Percentiles rank a stretch among this genome's conserved stretches.
phyloP scores from a whole-genome alignment of 2,888 invertebrate genomes.

The Scaptomyza polygonia region DNA sequence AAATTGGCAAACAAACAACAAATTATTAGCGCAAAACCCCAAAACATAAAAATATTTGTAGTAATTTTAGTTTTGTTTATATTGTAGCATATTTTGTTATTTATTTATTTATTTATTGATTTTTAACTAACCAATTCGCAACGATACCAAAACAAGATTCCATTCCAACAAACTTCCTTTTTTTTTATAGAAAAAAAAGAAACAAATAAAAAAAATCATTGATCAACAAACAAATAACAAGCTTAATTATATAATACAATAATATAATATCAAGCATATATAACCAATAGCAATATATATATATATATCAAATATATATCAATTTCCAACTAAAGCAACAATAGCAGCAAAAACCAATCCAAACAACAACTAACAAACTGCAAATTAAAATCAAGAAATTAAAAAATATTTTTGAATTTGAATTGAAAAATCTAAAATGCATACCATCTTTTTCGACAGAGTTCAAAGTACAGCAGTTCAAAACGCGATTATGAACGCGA shows the following conservation, averaged over 20 bases:
- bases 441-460: conserved; percentile 85
- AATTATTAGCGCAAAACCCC: background rate
- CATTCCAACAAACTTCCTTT: background rate
- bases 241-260: conserved; percentile 9
- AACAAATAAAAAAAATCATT: background rate
- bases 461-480: conserved; percentile 91
- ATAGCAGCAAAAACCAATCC: conserved; percentile 3
- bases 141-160: background rate
- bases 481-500: conserved; percentile 88
- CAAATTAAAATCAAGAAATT: too few relatives aligned
- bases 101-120: too few relatives aligned
- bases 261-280: conserved; percentile 9
- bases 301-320: conserved; percentile 12
- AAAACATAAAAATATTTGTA: conserved; percentile 15
- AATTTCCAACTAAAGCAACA: background rate
- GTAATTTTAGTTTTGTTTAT: conserved; percentile 6
- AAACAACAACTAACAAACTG: background rate
- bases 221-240: conserved; percentile 21
- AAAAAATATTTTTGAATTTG: conserved; percentile 1
- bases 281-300: conserved; percentile 3
- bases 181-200: too few relatives aligned
- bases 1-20: conserved; percentile 19
- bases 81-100: conserved; percentile 19
- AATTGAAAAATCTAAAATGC: background rate
- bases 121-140: background rate